Evolutionary conservation across 2,113 vertebrate species (phyloP).

Genomic region (Labeo rohita): DNA sequence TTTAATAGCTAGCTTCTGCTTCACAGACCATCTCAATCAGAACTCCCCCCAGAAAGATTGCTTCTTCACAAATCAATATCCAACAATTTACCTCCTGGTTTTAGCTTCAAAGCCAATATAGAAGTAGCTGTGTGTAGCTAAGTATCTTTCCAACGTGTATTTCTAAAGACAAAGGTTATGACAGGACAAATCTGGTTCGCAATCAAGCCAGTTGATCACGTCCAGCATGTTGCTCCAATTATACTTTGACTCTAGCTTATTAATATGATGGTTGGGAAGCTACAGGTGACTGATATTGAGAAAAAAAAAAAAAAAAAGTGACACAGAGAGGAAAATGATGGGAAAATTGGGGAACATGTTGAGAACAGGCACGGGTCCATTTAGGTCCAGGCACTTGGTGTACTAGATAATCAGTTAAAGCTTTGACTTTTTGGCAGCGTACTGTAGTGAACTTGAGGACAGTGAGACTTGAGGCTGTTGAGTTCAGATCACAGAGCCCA

Average conservation of each 20-base stretch:
- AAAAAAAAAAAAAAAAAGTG: not conserved
- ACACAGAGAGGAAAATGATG: not conserved
- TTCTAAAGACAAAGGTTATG: not conserved
- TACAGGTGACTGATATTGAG: not conserved
- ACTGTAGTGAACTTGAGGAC: not conserved
- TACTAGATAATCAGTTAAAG: not conserved
- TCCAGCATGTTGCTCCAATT: not conserved
- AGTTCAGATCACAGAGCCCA: not conserved
- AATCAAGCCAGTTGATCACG: not conserved
- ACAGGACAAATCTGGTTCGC: not conserved
- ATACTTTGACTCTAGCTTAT: not conserved
- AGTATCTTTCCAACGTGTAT: not conserved
- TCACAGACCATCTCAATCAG: conserved; percentile 35
- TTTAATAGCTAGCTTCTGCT: conserved; percentile 23
- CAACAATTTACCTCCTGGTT: conserved; percentile 19
- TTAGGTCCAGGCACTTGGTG: not conserved
- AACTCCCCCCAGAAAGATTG: conserved; percentile 1
- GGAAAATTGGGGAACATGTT: not conserved
- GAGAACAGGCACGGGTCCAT: not conserved
- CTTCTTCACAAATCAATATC: conserved; percentile 35
- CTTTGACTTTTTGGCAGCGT: not conserved
- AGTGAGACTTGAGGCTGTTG: not conserved
- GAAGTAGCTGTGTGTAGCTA: not conserved
- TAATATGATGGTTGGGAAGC: not conserved
- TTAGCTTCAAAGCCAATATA: not conserved